Conservation (phyloP, 2,797 vertebrate genomes). For the Crocidura indochinensis region DNA sequence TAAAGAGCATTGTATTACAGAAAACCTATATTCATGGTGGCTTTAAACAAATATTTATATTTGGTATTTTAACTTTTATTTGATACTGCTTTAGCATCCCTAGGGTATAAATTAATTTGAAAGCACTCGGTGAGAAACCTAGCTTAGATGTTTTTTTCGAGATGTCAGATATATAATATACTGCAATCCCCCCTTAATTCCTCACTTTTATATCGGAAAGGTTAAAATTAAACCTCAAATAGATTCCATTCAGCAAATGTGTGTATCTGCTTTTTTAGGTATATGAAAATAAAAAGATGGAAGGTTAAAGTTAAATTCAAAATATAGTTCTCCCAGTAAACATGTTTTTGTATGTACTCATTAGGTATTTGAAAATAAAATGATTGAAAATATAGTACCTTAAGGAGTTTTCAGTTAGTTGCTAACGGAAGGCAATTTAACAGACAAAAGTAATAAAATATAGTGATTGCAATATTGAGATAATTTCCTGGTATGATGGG, state of each 20-base stretch:
- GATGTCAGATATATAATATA: constrained; percentile 40
- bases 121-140: constrained; percentile 3
- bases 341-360: neutral
- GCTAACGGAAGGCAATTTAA: neutral
- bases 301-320: constrained; percentile 51
- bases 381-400: constrained; percentile 28
- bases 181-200: constrained; percentile 38
- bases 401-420: neutral
- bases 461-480: neutral
- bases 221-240: constrained; percentile 58
- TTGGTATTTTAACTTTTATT: constrained; percentile 64
- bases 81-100: neutral
- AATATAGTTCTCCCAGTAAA: constrained; percentile 13
- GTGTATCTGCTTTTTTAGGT: neutral
- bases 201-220: constrained; percentile 38
- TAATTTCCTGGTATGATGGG: neutral
- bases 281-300: constrained; percentile 16
- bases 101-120: constrained; percentile 56
- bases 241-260: neutral
- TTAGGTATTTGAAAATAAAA: neutral
- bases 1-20: neutral
- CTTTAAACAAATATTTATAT: constrained; percentile 61
- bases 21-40: constrained; percentile 25
- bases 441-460: neutral
- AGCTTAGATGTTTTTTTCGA: constrained; percentile 38